These are phyloP conservation scores for Tinea trinotella DNA, from an alignment of 2,888 invertebrate species.

Conservation along the genomic window DNA sequence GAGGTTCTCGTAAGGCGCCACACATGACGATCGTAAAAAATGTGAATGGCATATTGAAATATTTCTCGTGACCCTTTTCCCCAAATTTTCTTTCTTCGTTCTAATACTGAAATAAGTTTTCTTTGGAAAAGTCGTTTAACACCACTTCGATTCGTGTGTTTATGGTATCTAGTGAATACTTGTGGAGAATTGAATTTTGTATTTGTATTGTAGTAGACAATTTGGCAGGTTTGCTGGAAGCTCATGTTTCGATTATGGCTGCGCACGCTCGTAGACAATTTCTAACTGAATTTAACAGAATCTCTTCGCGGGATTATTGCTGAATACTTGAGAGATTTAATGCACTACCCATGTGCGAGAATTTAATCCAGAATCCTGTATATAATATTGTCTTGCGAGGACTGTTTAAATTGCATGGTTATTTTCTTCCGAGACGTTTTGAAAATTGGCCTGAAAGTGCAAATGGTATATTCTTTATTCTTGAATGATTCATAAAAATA, in stretches of 20 bases:
- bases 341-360: background rate
- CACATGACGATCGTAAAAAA: conserved; percentile 65
- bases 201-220: conserved; percentile 8
- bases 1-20: conserved; percentile 50
- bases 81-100: conserved; percentile 50
- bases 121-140: conserved; percentile 32
- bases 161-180: conserved; percentile 17
- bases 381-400: too few relatives aligned
- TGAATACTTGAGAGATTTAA: conserved; percentile 8
- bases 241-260: conserved; percentile 7
- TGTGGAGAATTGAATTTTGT: conserved; percentile 10
- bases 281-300: conserved; percentile 3
- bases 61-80: conserved; percentile 60
- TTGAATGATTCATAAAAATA: too few relatives aligned
- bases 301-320: conserved; percentile 4
- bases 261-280: conserved; percentile 1
- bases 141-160: conserved; percentile 20
- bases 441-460: too few relatives aligned
- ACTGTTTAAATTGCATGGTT: too few relatives aligned
- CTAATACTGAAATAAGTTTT: conserved; percentile 54
- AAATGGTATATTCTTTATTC: too few relatives aligned
- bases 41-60: conserved; percentile 68
- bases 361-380: too few relatives aligned
- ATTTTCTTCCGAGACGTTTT: too few relatives aligned
- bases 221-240: conserved; percentile 5